Conservation (phyloP, 2,888 invertebrate species). For the Endotricha flammealis region DNA sequence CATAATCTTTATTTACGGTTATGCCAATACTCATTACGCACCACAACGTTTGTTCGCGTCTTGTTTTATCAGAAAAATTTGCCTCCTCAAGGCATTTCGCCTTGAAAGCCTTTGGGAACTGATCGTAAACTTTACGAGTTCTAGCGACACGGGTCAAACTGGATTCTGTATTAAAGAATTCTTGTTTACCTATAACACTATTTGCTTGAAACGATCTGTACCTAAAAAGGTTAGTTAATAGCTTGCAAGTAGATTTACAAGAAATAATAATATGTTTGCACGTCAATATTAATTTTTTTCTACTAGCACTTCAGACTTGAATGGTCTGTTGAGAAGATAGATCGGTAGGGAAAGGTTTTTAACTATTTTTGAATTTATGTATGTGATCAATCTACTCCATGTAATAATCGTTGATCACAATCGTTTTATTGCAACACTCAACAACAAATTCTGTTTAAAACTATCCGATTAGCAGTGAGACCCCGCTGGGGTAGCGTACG, state of each 20-base stretch:
- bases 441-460: neutral
- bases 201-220: too few relatives aligned
- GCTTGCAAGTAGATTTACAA: too few relatives aligned
- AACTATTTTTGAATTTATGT: too few relatives aligned
- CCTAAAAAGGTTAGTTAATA: too few relatives aligned
- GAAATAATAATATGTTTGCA: too few relatives aligned
- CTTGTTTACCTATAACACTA: constrained; percentile 43
- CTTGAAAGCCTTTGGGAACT: constrained; percentile 15
- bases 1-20: constrained; percentile 11
- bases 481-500: neutral
- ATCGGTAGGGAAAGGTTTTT: too few relatives aligned
- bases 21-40: constrained; percentile 10
- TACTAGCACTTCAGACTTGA: too few relatives aligned
- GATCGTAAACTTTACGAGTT: constrained; percentile 49
- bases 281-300: too few relatives aligned
- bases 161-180: constrained; percentile 30
- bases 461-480: neutral
- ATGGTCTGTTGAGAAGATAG: too few relatives aligned
- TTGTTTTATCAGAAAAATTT: constrained; percentile 14
- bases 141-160: constrained; percentile 37
- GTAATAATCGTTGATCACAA: too few relatives aligned
- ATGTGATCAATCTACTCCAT: too few relatives aligned
- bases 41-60: constrained; percentile 7
- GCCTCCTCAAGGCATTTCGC: constrained; percentile 12
- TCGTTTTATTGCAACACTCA: too few relatives aligned